Conservation (phyloP, 2,888 invertebrate genomes). For the Gandaritis pyraliata region DNA sequence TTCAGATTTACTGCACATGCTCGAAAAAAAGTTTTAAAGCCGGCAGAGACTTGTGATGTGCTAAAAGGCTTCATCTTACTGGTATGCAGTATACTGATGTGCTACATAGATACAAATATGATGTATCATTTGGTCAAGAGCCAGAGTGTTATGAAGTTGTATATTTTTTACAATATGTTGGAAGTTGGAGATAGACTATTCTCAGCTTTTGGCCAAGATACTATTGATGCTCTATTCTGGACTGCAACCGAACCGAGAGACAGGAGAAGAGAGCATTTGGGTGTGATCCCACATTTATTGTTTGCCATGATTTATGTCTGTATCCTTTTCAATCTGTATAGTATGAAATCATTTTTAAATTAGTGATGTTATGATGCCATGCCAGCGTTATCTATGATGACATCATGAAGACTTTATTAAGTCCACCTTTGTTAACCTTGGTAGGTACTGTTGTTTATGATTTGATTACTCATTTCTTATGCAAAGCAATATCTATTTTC, state of each 20-base stretch:
- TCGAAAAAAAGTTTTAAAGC: constrained; percentile 87
- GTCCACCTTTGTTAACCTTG: constrained; percentile 4
- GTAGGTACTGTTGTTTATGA: background rate
- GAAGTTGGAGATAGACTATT: constrained; percentile 98
- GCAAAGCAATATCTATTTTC: background rate
- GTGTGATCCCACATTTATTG: constrained; percentile 94
- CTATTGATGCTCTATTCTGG: constrained; percentile 99
- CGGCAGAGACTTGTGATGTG: constrained; percentile 98
- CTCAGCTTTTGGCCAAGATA: constrained; percentile 98
- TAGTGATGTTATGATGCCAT: constrained; percentile 9
- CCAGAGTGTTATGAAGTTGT: constrained; percentile 99
- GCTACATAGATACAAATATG: constrained; percentile 98
- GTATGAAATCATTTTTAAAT: constrained; percentile 9
- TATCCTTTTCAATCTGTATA: constrained; percentile 87
- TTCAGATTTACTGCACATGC: constrained; percentile 68
- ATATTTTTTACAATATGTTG: constrained; percentile 99
- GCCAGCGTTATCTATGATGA: constrained; percentile 4
- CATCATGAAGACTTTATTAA: constrained; percentile 6
- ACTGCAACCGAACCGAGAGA: constrained; percentile 98
- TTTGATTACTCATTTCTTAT: background rate
- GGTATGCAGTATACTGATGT: constrained; percentile 92
- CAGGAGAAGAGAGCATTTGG: constrained; percentile 92
- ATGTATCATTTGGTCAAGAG: constrained; percentile 98
- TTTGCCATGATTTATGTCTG: constrained; percentile 97
- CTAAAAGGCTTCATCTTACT: constrained; percentile 96